Evolutionary conservation across 2,888 invertebrate genomes (phyloP), one percentile per base, ranked within the genome.

Genomic region (Carterocephalus palaemon): DNA sequence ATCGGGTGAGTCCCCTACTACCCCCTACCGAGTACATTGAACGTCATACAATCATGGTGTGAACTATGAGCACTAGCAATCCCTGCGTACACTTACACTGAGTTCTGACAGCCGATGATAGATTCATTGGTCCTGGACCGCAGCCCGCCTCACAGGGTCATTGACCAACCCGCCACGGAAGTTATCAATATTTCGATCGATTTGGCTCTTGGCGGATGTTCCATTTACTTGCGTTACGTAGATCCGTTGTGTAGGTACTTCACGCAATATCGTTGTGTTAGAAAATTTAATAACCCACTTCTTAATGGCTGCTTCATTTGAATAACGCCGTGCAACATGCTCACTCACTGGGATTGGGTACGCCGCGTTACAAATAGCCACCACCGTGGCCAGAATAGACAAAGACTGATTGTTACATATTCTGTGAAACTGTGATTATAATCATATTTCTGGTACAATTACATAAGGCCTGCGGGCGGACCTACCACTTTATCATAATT

Each of bases 1-100:
- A 92, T 93, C 84, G 92, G 93, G 93, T 93, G 88, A 92, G 92
- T 79, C 48, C 22, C 12, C n/a, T n/a, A n/a, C n/a, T 23, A 9
- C 15, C 4, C 9, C n/a, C 15, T 22, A n/a, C n/a, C n/a, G n/a
- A n/a, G n/a, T n/a, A n/a, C n/a, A n/a, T n/a, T n/a, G n/a, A n/a
- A n/a, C n/a, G n/a, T n/a, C n/a, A n/a, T n/a, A n/a, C n/a, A n/a
- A n/a, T n/a, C n/a, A n/a, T n/a, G n/a, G n/a, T n/a, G n/a, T n/a
- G n/a, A n/a, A n/a, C n/a, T n/a, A n/a, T n/a, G n/a, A n/a, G n/a
- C n/a, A n/a, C n/a, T n/a, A n/a, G n/a, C n/a, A n/a, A n/a, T n/a
- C n/a, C n/a, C n/a, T n/a, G n/a, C n/a, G n/a, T n/a, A n/a, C n/a
- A n/a, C n/a, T n/a, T n/a, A n/a, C n/a, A n/a, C n/a, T n/a, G n/a